Evolutionary conservation across 37 sponge, comb jelly and placozoan species (phyloP).

Genomic region (Agelas oroides): DNA sequence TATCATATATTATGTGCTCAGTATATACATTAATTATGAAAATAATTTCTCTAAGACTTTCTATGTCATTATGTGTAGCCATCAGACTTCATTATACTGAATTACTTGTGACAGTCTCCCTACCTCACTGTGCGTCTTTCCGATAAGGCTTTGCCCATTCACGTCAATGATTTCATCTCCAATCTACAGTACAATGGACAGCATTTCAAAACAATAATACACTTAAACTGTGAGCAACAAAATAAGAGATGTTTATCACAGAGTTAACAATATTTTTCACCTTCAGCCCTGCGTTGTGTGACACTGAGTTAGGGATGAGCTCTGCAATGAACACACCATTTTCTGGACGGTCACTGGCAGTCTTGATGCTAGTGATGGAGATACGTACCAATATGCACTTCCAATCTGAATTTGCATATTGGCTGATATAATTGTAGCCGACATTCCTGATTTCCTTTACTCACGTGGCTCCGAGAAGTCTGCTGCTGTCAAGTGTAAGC

Average conservation of each 20-base stretch:
- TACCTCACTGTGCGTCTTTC: constrained; percentile 68
- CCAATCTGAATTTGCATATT: no score
- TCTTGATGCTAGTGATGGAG: constrained; percentile 63
- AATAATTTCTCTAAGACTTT: no score
- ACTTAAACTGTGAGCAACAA: no score
- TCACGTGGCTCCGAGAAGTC: constrained; percentile 59
- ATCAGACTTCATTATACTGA: no score
- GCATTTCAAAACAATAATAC: background rate
- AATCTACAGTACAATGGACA: constrained; percentile 8
- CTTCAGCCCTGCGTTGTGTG: constrained; percentile 69
- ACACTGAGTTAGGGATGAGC: constrained; percentile 68
- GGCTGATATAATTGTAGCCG: no score
- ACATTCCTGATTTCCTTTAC: no score
- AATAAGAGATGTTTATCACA: no score
- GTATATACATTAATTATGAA: no score
- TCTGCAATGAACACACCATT: constrained; percentile 62
- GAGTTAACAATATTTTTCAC: constrained; percentile 14
- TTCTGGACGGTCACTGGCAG: background rate
- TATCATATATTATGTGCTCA: no score
- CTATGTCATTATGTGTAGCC: no score
- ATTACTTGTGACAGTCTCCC: no score
- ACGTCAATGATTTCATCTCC: constrained; percentile 84
- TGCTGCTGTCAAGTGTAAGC: constrained; percentile 19
- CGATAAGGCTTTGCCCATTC: constrained; percentile 60
- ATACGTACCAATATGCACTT: no score